These are phyloP conservation scores for Gasterosteus nipponicus DNA, from an alignment of 2,113 vertebrate genomes.

Conservation along the genomic window DNA sequence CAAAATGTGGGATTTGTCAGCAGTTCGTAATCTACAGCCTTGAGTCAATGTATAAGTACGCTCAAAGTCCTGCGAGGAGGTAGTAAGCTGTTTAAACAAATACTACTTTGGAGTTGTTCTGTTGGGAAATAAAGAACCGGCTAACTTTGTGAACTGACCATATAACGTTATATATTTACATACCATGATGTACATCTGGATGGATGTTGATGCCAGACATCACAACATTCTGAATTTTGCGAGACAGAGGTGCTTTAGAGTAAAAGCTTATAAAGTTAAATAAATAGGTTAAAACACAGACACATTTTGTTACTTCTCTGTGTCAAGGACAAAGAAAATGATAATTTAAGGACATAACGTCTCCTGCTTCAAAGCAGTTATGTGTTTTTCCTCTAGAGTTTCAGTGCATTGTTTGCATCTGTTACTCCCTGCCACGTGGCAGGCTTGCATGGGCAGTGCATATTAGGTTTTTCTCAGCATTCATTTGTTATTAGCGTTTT, in stretches of 20 bases:
- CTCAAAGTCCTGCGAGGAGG: background rate
- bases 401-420: background rate
- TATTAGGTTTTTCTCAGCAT: background rate
- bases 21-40: background rate
- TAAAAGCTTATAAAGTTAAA: background rate
- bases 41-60: too few relatives aligned
- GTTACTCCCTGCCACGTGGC: background rate
- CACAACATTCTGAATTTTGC: background rate
- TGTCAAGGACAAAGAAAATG: background rate
- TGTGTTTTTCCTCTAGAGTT: background rate
- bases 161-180: background rate
- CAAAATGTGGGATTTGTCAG: background rate
- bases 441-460: background rate
- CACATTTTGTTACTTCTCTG: background rate
- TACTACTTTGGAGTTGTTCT: background rate
- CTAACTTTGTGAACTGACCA: background rate
- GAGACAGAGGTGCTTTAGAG: background rate
- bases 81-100: background rate
- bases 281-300: background rate
- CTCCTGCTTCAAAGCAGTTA: background rate
- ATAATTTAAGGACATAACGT: background rate
- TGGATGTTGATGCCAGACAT: background rate
- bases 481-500: background rate
- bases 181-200: background rate
- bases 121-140: background rate